These are phyloP conservation scores for Heliangelus exortis DNA, from an alignment of 2,797 vertebrate genomes.

Conservation along the genomic window DNA sequence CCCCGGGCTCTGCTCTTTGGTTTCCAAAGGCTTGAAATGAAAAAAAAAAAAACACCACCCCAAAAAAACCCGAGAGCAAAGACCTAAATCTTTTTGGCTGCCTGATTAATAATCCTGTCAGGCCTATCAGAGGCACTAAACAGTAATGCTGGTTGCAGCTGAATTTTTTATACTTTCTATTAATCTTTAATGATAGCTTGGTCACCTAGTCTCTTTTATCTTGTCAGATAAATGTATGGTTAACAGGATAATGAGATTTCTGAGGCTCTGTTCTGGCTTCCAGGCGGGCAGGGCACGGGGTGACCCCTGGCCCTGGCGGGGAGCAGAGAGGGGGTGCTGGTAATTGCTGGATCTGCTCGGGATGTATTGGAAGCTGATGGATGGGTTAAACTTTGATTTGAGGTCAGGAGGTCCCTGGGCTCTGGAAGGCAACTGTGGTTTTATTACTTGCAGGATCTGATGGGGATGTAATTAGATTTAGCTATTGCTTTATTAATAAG, in stretches of 20 bases:
- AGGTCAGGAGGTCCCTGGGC: conserved; percentile 76
- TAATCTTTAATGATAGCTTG: conserved; percentile 92
- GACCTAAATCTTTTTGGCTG: conserved; percentile 85
- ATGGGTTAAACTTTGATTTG: conserved; percentile 77
- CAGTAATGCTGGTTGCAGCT: conserved; percentile 84
- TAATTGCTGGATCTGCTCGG: conserved; percentile 76
- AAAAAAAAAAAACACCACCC: background rate
- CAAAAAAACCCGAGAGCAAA: conserved; percentile 71
- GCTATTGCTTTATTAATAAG: conserved; percentile 83
- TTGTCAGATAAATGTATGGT: conserved; percentile 94
- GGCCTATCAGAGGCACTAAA: conserved; percentile 89
- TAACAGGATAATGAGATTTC: conserved; percentile 96
- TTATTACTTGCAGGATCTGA: conserved; percentile 78
- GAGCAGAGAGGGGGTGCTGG: conserved; percentile 53
- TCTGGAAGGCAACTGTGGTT: conserved; percentile 73
- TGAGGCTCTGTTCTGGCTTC: conserved; percentile 75
- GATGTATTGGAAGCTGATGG: conserved; percentile 75
- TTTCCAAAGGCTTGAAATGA: conserved; percentile 76
- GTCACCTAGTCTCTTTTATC: conserved; percentile 87
- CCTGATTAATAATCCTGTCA: conserved; percentile 94
- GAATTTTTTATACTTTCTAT: conserved; percentile 91
- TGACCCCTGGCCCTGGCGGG: conserved; percentile 79
- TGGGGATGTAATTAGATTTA: conserved; percentile 82
- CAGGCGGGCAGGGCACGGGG: conserved; percentile 55
- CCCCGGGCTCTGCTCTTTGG: conserved; percentile 65